Evolutionary conservation across 2,797 vertebrate species (phyloP), one percentile per base, ranked within the genome.

Genomic region (Galagoides demidoff): DNA sequence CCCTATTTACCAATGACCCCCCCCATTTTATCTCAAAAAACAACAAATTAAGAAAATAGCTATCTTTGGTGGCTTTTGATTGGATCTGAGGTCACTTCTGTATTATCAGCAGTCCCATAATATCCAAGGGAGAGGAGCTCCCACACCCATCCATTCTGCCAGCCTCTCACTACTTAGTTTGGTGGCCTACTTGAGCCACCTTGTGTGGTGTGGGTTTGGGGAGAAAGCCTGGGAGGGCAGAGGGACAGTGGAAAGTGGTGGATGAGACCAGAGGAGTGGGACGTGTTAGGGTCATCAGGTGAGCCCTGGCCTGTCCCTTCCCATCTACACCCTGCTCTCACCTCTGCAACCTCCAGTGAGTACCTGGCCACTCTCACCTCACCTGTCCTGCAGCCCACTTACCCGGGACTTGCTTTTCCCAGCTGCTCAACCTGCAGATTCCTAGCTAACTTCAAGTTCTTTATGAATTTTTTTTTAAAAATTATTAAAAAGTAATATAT

Each of bases 251-350:
- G 20, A n/a, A 77, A 55, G 12, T 20, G 1, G 29, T 3, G 31
- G 49, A 7, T 37, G 49, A 45, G 7, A 11, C 57, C 8, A 37
- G 37, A 45, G 3, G 25, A 66, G 1, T 4, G 0, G 4, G 39
- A n/a, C 13, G 55, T 5, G 61, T 68, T 20, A 10, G 43, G 43
- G 70, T 73, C 1, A 7, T 13, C 61, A 23, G 11, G 9, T 0
- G 3, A 63, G 16, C 12, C 5, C 0, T 43, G 37, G 57, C 3
- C 3, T 66, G 64, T 8, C n/a, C 52, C 17, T 19, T 45, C 29
- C 16, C 4, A 0, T 9, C 10, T 1, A 2, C 0, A 0, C 25
- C 27, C 16, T 16, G 16, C 27, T 16, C 0, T 1, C 84, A 1
- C 52, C 31, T 20, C 25, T 11, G 45, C 43, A 3, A 17, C 68